Evolutionary conservation across 2,113 vertebrate genomes (phyloP).

Genomic region (Dendrocopos noguchii): DNA sequence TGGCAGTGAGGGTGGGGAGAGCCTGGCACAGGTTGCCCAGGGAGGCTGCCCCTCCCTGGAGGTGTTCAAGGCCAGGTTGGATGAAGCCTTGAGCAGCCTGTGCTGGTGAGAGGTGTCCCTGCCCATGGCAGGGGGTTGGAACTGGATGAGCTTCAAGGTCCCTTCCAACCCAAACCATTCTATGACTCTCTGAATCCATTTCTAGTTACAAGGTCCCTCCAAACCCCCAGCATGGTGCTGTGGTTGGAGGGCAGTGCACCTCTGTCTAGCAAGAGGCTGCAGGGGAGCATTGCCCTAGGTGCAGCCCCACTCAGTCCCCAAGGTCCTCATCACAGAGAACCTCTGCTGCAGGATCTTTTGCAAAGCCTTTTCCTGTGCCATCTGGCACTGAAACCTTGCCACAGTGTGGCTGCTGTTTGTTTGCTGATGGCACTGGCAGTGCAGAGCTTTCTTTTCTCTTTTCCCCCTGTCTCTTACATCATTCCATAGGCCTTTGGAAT

Average conservation of each 20-base stretch:
- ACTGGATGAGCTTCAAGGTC: no score
- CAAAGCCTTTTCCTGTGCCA: background rate
- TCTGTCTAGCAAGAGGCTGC: background rate
- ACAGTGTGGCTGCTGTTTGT: background rate
- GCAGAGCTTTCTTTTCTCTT: background rate
- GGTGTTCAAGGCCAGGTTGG: no score
- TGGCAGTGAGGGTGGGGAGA: no score
- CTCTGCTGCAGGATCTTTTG: background rate
- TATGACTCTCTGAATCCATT: background rate
- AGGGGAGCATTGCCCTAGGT: background rate
- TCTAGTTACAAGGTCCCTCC: background rate
- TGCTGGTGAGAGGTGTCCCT: no score
- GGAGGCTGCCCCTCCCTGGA: no score
- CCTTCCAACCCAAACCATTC: no score
- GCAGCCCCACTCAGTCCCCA: background rate
- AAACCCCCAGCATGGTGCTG: background rate
- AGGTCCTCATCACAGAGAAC: background rate
- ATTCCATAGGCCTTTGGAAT: constrained; percentile 37
- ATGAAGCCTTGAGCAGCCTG: no score
- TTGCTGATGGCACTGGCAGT: background rate
- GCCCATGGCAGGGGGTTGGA: no score
- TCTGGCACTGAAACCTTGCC: background rate
- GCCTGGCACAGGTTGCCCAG: no score
- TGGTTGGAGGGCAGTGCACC: background rate
- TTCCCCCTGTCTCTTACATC: background rate